Conservation (phyloP, 2,888 invertebrate species). For the Cheilosia vernalis region DNA sequence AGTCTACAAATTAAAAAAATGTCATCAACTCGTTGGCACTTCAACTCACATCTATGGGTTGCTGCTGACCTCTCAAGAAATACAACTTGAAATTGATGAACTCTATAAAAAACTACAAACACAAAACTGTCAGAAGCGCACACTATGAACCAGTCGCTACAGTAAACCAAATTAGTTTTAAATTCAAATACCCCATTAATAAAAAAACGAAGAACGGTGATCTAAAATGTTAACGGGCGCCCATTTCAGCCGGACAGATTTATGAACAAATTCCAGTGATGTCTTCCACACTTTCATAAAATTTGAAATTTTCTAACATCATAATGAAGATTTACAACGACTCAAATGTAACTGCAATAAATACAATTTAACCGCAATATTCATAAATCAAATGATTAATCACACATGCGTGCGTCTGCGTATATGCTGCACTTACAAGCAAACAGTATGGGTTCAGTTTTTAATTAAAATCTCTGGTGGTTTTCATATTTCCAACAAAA, state of each 20-base stretch:
- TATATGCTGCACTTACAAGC: not conserved
- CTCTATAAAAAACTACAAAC: not conserved
- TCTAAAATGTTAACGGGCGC: conserved; percentile 22
- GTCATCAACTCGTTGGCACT: too few species aligned
- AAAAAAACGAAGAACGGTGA: not conserved
- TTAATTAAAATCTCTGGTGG: conserved; percentile 69
- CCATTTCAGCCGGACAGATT: conserved; percentile 40
- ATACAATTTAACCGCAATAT: conserved; percentile 72
- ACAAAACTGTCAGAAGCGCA: not conserved
- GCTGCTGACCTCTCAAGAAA: too few species aligned
- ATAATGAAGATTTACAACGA: conserved; percentile 73
- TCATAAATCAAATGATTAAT: conserved; percentile 75
- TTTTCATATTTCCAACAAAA: conserved; percentile 39
- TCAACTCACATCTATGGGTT: too few species aligned
- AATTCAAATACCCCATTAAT: conserved; percentile 35
- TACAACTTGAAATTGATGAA: too few species aligned
- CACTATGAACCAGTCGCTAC: not conserved
- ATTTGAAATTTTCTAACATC: conserved; percentile 48
- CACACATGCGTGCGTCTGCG: conserved; percentile 44
- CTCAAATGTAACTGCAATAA: conserved; percentile 71
- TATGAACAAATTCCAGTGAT: conserved; percentile 39
- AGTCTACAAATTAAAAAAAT: too few species aligned
- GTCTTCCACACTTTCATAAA: conserved; percentile 34
- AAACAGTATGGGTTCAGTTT: conserved; percentile 57
- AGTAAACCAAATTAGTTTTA: not conserved